Evolutionary conservation across 2,888 invertebrate species (phyloP), one percentile per base, ranked within the genome.

Genomic region (Malthinus flaveolus): DNA sequence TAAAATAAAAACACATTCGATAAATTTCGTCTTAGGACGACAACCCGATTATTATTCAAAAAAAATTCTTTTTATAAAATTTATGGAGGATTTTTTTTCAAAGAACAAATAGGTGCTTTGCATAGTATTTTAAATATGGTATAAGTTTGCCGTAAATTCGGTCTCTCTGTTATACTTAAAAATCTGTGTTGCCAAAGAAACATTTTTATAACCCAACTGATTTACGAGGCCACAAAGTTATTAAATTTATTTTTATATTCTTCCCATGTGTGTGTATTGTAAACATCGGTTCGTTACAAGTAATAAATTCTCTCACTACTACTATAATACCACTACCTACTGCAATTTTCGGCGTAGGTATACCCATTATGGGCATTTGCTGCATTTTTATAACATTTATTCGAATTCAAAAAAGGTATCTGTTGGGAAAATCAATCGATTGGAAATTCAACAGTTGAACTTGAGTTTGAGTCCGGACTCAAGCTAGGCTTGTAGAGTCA

Each of bases 241-340:
- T 56, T 55, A 67, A 66, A 62, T 65, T 62, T 63, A 64, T 65
- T 66, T 68, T 68, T 68, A 68, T 66, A 57, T 52, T 53, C 45
- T 49, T 59, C 60, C 59, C 66, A 42, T 32, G 66, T 69, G 67
- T 66, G 61, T 56, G 61, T 61, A 62, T 61, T 65, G 60, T 60
- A 65, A 68, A 59, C 66, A 65, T 47, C 60, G 62, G 66, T 66
- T 68, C 61, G 62, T 59, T 61, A 60, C 59, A 58, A 65, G 51
- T 60, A 42, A 58, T 58, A 58, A 58, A 58, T 53, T 45, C 36
- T 8, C 42, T 58, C 53, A 58, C 44, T 45, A 47, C 47, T 33
- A 23, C 23, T 23, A 23, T 5, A 2, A 23, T n/a, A 23, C 23
- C 9, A 42, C 39, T 42, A 42, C 39, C 48, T 39, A 49, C 44